Evolutionary conservation across 2,113 vertebrate genomes (phyloP), one percentile per base, ranked within the genome.

Genomic region (Pionites leucogaster): DNA sequence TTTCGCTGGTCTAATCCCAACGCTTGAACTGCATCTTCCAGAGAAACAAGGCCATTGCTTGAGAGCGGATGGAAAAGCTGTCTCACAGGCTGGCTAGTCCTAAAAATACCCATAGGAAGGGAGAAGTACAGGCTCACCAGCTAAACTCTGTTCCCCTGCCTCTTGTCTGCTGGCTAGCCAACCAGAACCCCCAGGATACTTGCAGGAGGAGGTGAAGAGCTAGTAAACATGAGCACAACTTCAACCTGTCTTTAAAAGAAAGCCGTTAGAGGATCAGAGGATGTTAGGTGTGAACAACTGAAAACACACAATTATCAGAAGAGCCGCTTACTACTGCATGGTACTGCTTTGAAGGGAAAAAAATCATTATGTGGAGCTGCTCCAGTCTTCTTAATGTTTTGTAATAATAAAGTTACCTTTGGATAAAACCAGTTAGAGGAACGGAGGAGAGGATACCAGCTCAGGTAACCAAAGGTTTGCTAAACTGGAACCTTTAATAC

Each of bases 331-430:
- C 76, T 46, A n/a, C 44, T 29, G 42, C 74, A 72, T 20, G 10
- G 63, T 46, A 62, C 59, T 67, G 59, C 64, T 82, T 75, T 31
- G 59, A 78, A 68, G 24, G 50, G 20, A 57, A 78, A 82, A 79
- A 42, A 18, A 16, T 11, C 67, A 68, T 52, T 35, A 90, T 42
- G 37, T 9, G 17, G 39, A 89, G 86, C 35, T 79, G 82, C 88
- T 96, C 90, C 92, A 65, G 74, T 95, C 88, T 88, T 88, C 96
- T 91, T 85, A 27, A 55, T n/a, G 39, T 50, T 82, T 46, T 91
- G 57, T 11, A 9, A 71, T 20, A 39, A 59, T 4, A 72, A 46
- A 46, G 86, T 6, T 33, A 69, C 83, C 83, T 82, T 68, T 28
- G 47, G 69, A 91, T 13, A 92, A 91, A 92, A 82, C 0, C 0